Evolutionary conservation across 2,113 vertebrate genomes (phyloP), one percentile per base, ranked within the genome.

Genomic region (Lepus timidus): DNA sequence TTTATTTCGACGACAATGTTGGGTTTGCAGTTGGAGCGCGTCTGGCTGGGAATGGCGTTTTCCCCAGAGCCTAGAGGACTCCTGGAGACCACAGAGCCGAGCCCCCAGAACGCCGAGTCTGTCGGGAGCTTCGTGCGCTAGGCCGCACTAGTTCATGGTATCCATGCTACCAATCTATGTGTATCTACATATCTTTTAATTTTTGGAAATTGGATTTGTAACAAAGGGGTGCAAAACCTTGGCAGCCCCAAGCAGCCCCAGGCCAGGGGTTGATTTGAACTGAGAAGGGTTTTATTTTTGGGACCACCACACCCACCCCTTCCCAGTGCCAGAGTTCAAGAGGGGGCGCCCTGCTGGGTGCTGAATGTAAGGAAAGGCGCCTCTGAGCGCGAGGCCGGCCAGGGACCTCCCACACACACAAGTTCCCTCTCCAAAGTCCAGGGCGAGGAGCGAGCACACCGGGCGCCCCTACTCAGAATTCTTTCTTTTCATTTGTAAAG

Each of bases 101-200:
- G 83, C 55, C 80, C 84, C 88, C 2, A 0, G 96, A 82, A 94
- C 89, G 22, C 70, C 62, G 9, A 0, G 6, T 94, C 91, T 83
- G 91, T 97, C 51, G 67, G 96, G 98, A 97, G 98, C 97, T 95
- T 94, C 87, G 0, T 16, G 5, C 3, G 76, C 96, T 97, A 36
- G 76, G 97, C 97, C 97, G 90, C 65, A 97, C 96, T 97, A 84
- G 97, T 98, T 98, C 98, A 98, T 98, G 98, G 98, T 98, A 98
- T 98, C 98, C 98, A 98, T 98, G 98, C 97, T 98, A 98, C 98
- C 97, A 9, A 95, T 98, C 97, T 98, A 95, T 97, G 95, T 96
- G 95, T 98, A 98, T 98, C 98, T 97, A 98, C 96, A 96, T 98
- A 91, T 62, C 97, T 97, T 94, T 97, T 96, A 58, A 92, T 94